A percentile compares a stretch with the other conserved stretches of the same genome.
Conservation (phyloP, 2,888 invertebrate genomes). For the Cerceris ruficornis region DNA sequence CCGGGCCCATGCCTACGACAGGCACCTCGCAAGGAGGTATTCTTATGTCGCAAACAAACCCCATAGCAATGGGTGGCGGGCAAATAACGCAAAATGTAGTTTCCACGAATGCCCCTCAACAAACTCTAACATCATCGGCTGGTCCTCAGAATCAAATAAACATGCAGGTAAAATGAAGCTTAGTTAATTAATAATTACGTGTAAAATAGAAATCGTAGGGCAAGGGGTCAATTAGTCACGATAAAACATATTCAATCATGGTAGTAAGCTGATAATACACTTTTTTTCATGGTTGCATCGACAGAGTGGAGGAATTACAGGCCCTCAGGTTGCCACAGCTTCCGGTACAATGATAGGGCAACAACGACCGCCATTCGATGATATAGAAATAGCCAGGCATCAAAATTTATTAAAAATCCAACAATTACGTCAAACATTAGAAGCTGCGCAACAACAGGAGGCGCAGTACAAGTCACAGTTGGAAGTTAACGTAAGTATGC, state of each 20-base stretch:
- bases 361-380: conserved; percentile 83
- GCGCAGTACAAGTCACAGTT: conserved; percentile 90
- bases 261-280: background rate
- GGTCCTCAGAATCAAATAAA: conserved; percentile 77
- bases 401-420: conserved; percentile 91
- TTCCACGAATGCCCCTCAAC: conserved; percentile 79
- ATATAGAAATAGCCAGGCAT: conserved; percentile 88
- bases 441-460: conserved; percentile 90
- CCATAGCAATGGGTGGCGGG: conserved; percentile 85
- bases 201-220: background rate
- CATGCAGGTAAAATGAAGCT: conserved; percentile 69
- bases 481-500: conserved; percentile 87
- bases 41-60: conserved; percentile 83
- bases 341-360: conserved; percentile 74
- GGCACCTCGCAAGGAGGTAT: conserved; percentile 81
- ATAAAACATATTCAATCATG: background rate
- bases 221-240: background rate
- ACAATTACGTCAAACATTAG: conserved; percentile 89
- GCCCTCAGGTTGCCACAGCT: conserved; percentile 74
- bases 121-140: conserved; percentile 70
- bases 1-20: conserved; percentile 74
- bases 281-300: conserved; percentile 13
- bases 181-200: conserved; percentile 1
- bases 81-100: conserved; percentile 84
- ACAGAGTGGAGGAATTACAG: conserved; percentile 72